Conservation (phyloP, 2,888 invertebrate species). For the Apamea epomidion region DNA sequence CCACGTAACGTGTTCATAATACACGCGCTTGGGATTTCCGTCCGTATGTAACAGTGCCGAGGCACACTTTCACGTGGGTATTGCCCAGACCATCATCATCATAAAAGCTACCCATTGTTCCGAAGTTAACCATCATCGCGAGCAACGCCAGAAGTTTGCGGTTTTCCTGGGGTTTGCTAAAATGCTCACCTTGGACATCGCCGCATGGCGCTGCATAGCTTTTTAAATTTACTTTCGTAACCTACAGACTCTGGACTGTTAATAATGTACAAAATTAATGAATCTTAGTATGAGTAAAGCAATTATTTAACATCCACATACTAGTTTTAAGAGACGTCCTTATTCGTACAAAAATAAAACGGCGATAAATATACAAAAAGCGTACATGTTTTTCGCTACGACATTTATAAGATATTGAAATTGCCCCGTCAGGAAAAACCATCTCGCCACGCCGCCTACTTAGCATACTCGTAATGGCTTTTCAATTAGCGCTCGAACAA, state of each 20-base stretch:
- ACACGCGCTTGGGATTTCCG: conserved; percentile 79
- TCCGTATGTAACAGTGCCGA: conserved; percentile 70
- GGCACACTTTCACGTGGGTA: conserved; percentile 82
- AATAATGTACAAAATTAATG: neutral
- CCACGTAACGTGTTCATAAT: conserved; percentile 73
- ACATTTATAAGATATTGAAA: conserved; percentile 60
- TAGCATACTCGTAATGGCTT: conserved; percentile 70
- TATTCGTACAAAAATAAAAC: conserved; percentile 39
- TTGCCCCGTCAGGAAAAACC: conserved; percentile 67
- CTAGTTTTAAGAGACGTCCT: conserved; percentile 23
- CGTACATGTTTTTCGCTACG: conserved; percentile 42
- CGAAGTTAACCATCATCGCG: conserved; percentile 43
- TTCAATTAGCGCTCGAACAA: conserved; percentile 67
- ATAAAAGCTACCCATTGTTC: conserved; percentile 64
- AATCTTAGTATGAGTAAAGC: neutral
- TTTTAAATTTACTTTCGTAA: conserved; percentile 25
- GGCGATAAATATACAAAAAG: conserved; percentile 50
- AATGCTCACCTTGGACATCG: conserved; percentile 35
- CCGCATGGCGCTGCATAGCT: conserved; percentile 10
- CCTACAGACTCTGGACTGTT: neutral
- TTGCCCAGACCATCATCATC: conserved; percentile 74
- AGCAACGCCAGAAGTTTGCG: conserved; percentile 55
- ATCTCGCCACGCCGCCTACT: conserved; percentile 57
- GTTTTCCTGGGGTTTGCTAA: conserved; percentile 69
- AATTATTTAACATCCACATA: conserved; percentile 24